Conservation (phyloP, 2,888 invertebrate species). For the Eupithecia vulgata region DNA sequence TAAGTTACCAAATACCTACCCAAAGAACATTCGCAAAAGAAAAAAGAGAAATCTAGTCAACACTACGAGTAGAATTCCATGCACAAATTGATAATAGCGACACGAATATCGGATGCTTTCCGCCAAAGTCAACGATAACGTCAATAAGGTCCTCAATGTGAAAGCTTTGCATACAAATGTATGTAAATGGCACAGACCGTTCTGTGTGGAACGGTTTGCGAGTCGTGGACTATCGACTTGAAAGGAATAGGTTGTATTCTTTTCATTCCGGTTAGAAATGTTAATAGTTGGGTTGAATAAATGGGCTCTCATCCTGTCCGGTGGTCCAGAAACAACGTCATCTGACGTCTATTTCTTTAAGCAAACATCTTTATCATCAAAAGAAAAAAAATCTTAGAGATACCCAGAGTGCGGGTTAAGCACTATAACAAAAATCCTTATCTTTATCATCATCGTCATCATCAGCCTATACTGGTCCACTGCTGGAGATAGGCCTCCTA, state of each 20-base stretch:
- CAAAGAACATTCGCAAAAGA: neutral
- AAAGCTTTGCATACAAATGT: slow-evolving; percentile 36
- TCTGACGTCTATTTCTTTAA: neutral
- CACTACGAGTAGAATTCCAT: slow-evolving; percentile 1
- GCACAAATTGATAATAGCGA: slow-evolving; percentile 26
- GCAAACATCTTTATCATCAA: no score
- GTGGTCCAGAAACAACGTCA: neutral
- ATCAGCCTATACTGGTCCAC: no score
- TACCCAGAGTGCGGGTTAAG: no score
- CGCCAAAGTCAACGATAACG: slow-evolving; percentile 21
- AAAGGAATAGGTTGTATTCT: slow-evolving; percentile 13
- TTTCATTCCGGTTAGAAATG: neutral
- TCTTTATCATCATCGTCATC: no score
- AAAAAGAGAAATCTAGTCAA: neutral
- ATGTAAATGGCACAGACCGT: slow-evolving; percentile 27
- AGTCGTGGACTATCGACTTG: slow-evolving; percentile 25
- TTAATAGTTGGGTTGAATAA: neutral
- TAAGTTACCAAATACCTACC: neutral
- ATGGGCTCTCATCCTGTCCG: neutral
- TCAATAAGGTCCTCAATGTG: slow-evolving; percentile 29
- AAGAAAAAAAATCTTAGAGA: no score
- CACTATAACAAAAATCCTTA: no score
- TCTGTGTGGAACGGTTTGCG: slow-evolving; percentile 19
- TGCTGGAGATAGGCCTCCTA: no score
- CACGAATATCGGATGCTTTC: slow-evolving; percentile 15